A percentile compares a stretch with the other conserved stretches of the same genome.
Conservation (phyloP, 92 coral and sea anemone genomes). For the Chrysogorgia sp. region DNA sequence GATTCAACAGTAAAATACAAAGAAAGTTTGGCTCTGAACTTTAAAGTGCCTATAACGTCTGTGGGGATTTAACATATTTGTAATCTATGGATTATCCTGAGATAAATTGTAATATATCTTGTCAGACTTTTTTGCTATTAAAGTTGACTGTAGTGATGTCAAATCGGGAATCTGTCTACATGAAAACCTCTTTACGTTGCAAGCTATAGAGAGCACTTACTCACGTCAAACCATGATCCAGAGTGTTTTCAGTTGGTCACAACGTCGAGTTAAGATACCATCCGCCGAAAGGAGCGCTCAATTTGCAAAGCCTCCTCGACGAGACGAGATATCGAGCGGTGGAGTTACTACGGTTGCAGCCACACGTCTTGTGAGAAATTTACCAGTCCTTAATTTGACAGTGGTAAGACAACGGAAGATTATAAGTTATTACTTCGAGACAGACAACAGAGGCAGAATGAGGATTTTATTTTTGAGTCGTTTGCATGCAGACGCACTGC, state of each 20-base stretch:
- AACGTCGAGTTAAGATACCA: not conserved
- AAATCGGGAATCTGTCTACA: no score
- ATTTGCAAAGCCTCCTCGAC: slow-evolving; percentile 1
- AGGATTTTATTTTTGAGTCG: slow-evolving; percentile 11
- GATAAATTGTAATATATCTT: no score
- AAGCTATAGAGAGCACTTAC: not conserved
- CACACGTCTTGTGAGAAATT: slow-evolving; percentile 26
- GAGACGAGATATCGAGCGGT: slow-evolving; percentile 35
- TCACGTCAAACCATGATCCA: not conserved
- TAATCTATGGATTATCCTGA: no score
- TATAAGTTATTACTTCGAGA: slow-evolving; percentile 24
- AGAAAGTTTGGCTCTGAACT: no score
- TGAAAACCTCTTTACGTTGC: no score
- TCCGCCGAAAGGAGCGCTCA: slow-evolving; percentile 15
- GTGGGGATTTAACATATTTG: no score
- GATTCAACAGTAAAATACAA: no score
- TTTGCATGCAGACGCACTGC: not conserved
- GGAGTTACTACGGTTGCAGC: slow-evolving; percentile 32
- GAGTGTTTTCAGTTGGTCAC: not conserved
- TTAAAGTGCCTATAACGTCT: no score
- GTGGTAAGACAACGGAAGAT: slow-evolving; percentile 30
- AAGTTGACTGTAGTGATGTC: no score
- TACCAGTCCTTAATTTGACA: slow-evolving; percentile 38
- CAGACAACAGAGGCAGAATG: not conserved
- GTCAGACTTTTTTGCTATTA: no score